Percentiles rank a stretch among this genome's conserved stretches.
phyloP scores from a whole-genome alignment of 2,888 invertebrate genomes.

The Ellobium chinense region DNA sequence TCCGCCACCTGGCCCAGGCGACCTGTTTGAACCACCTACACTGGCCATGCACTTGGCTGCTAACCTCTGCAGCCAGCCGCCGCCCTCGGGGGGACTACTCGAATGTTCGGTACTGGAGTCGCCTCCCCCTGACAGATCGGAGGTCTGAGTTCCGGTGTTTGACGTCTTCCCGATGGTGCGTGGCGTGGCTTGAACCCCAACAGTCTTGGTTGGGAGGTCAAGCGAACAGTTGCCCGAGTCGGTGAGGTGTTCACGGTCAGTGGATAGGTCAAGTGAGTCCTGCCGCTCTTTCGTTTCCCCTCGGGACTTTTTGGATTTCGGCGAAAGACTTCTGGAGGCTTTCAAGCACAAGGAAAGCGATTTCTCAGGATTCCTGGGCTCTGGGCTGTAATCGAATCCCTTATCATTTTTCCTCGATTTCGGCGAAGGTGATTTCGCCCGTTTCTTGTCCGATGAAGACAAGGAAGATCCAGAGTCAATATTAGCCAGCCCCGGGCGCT shows the following conservation, averaged over 20 bases:
- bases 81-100: slow-evolving; percentile 29
- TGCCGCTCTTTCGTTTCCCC: slow-evolving; percentile 1
- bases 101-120: slow-evolving; percentile 28
- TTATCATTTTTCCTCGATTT: slow-evolving; percentile 30
- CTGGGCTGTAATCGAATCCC: slow-evolving; percentile 28
- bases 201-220: slow-evolving; percentile 45
- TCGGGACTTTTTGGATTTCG: slow-evolving; percentile 32
- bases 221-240: slow-evolving; percentile 45
- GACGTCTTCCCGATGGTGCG: slow-evolving; percentile 45
- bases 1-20: slow-evolving; percentile 15
- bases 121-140: slow-evolving; percentile 15
- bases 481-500: not conserved
- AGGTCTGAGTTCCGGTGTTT: slow-evolving; percentile 44
- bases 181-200: slow-evolving; percentile 45
- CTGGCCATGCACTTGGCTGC: slow-evolving; percentile 51
- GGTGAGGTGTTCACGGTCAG: slow-evolving; percentile 27
- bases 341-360: slow-evolving; percentile 39
- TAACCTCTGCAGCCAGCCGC: slow-evolving; percentile 35
- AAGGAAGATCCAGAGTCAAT: slow-evolving; percentile 3
- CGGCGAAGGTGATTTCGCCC: slow-evolving; percentile 38
- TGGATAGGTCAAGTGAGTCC: slow-evolving; percentile 21
- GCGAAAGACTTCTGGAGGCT: slow-evolving; percentile 41
- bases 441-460: slow-evolving; percentile 18
- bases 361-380: slow-evolving; percentile 15
- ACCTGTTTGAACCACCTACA: slow-evolving; percentile 40